Conservation (phyloP, 2,797 vertebrate species). For the Meriones psammophilus region DNA sequence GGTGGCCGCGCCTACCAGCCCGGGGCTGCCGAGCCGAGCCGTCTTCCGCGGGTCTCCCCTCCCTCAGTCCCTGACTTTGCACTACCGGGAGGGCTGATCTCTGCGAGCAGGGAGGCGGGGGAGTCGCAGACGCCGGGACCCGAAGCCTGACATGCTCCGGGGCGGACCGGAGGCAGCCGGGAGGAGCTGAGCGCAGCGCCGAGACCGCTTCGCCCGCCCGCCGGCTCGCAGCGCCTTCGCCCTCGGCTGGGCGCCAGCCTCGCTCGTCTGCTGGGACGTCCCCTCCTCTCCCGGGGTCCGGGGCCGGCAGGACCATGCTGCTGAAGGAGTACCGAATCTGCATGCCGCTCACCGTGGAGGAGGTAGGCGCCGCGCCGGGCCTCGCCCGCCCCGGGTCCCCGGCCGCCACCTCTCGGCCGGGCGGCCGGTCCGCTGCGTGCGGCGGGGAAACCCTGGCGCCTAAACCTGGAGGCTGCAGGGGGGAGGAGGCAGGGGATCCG, state of each 20-base stretch:
- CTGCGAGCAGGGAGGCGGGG: slow-evolving; percentile 60
- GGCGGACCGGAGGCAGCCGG: slow-evolving; percentile 61
- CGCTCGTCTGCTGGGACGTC: slow-evolving; percentile 53
- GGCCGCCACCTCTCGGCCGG: slow-evolving; percentile 13
- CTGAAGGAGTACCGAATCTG: slow-evolving; percentile 99
- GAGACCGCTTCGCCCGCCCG: neutral
- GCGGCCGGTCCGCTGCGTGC: slow-evolving; percentile 28
- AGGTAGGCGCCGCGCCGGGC: slow-evolving; percentile 91
- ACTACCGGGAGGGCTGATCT: slow-evolving; percentile 51
- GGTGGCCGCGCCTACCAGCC: slow-evolving; percentile 71
- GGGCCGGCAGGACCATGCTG: slow-evolving; percentile 93
- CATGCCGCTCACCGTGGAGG: slow-evolving; percentile 98
- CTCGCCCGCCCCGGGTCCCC: slow-evolving; percentile 49
- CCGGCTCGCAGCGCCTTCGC: slow-evolving; percentile 44
- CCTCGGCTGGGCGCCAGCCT: slow-evolving; percentile 56
- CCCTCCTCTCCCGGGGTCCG: slow-evolving; percentile 67
- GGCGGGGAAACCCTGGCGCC: neutral
- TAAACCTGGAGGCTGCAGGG: neutral
- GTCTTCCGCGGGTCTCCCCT: slow-evolving; percentile 46
- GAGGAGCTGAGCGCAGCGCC: slow-evolving; percentile 69
- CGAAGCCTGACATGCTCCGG: slow-evolving; percentile 80
- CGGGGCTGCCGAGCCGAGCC: slow-evolving; percentile 32
- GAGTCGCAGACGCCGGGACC: slow-evolving; percentile 77
- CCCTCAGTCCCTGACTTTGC: slow-evolving; percentile 73
- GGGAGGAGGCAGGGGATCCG: neutral